Evolutionary conservation across 2,113 vertebrate genomes (phyloP), one percentile per base, ranked within the genome.

Genomic region (Nycticorax nycticorax): DNA sequence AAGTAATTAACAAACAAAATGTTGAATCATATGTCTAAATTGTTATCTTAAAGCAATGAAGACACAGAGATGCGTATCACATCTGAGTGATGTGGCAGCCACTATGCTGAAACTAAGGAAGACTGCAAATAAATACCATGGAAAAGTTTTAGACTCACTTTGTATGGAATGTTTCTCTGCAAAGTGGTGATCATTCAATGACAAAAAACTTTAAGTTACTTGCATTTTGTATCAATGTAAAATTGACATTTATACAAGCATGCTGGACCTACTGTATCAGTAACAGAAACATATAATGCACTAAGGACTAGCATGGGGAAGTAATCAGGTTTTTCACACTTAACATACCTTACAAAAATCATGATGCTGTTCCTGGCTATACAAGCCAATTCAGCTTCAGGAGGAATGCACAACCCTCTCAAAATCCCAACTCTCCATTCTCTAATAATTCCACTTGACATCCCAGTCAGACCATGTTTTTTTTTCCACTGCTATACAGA

Each of bases 401-500:
- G 8, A 43, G 13, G 13, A 85, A 88, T 15, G 12, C 53, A 76
- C 21, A 14, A 32, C 15, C 8, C 1, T 4, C 28, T 50, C 22
- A 68, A 67, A 68, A 47, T 60, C 12, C 11, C 6, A 2, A 3
- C 10, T 77, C 23, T 5, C 18, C 35, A 26, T 30, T 45, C 28
- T 28, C 80, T 27, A 67, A n/a, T 14, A 69, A 84, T 69, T 52
- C 21, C 11, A 84, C 35, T 8, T 24, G 45, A 53, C 43, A 85
- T 3, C 35, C 13, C 1, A 3, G 21, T 50, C 39, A 88, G 23
- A 68, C 8, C 12, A 64, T 0, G 0, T 37, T 37, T 37, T 1
- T 76, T 27, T 79, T 78, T 60, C 35, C 32, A 73, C 11, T 67
- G 30, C 15, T 59, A 52, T 6, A 71, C 8, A 67, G 22, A 94